Conservation (phyloP, 1,140 invertebrate species). For the Meteorus sp. region DNA sequence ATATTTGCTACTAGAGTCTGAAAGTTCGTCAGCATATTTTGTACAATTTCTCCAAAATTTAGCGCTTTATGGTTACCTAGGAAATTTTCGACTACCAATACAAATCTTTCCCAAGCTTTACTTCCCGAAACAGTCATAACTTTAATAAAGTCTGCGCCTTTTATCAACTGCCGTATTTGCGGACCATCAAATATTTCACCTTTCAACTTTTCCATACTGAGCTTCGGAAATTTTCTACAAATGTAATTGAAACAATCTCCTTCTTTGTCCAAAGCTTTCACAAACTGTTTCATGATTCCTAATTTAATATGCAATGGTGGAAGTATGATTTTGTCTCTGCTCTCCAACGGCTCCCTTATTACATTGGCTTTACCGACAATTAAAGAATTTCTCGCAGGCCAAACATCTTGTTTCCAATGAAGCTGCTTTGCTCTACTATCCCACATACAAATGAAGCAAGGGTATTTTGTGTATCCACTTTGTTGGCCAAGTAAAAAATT, state of each 20-base stretch:
- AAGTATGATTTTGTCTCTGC: slow-evolving; percentile 35
- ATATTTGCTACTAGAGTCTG: slow-evolving; percentile 32
- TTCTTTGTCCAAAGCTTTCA: slow-evolving; percentile 39
- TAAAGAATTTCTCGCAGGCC: slow-evolving; percentile 28
- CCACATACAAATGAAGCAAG: slow-evolving; percentile 43
- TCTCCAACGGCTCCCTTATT: slow-evolving; percentile 30
- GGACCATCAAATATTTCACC: slow-evolving; percentile 35
- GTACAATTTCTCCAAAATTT: slow-evolving; percentile 6
- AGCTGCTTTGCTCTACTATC: slow-evolving; percentile 33
- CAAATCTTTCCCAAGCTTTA: slow-evolving; percentile 23
- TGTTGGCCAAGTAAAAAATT: slow-evolving; percentile 36
- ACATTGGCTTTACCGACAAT: slow-evolving; percentile 37
- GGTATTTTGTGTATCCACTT: slow-evolving; percentile 46
- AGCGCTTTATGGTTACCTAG: slow-evolving; percentile 29
- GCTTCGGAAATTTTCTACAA: slow-evolving; percentile 23
- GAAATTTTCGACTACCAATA: slow-evolving; percentile 27
- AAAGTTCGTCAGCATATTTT: slow-evolving; percentile 17
- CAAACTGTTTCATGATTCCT: slow-evolving; percentile 47
- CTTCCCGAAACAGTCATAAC: slow-evolving; percentile 13
- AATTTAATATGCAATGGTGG: slow-evolving; percentile 47
- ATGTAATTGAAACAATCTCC: slow-evolving; percentile 31
- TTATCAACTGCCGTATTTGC: slow-evolving; percentile 34
- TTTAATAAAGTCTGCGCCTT: slow-evolving; percentile 25
- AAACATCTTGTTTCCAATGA: slow-evolving; percentile 33
- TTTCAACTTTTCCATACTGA: slow-evolving; percentile 35